Base-by-base conservation (phyloP, 2,888 invertebrate species). In the Lymantria dispar region DNA sequence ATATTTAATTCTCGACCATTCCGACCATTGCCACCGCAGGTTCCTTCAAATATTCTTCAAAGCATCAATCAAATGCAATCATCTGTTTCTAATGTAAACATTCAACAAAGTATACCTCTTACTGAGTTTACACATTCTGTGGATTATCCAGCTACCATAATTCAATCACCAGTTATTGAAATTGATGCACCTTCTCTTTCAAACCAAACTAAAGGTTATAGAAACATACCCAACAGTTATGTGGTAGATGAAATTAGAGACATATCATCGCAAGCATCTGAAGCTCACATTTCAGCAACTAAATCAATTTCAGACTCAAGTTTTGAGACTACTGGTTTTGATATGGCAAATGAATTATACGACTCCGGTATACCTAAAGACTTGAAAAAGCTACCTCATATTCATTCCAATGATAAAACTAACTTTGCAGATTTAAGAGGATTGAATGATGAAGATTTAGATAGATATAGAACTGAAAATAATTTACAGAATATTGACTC, bases 111-210 rank as follows among this genome's bases (percentile, higher is more conserved):
- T 70, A 88, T 95, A 47, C 94, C 94, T 40, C 66, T 96, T 7
- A 93, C 93, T 3, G 94, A 95, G 70, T 95, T 92, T 67, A 87
- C 95, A 0, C 94, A 95, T 40, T 94, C 95, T 1, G 90, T 95
- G 40, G 95, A 95, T 62, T 95, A 95, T 77, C 95, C 96, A 9
- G 92, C 95, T 40, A 94, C 94, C 60, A 92, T 94, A 48, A 92
- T 95, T 51, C 94, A 95, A 66, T 94, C 96, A 12, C 94, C 95
- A 13, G 70, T 94, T n/a, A 89, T 94, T 48, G 95, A 95, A 67
- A 82, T 94, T 40, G 90, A 92, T 47, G 72, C 83, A 12, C 58
- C 76, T 14, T 81, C 76, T 56, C 66, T 61, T 50, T 64, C 58
- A 1, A 90, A 90, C 56, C 81, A 83, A 60, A 83, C 79, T 14